phyloP scores from a whole-genome alignment of 2,113 vertebrate genomes.

The Microtus montanus region DNA sequence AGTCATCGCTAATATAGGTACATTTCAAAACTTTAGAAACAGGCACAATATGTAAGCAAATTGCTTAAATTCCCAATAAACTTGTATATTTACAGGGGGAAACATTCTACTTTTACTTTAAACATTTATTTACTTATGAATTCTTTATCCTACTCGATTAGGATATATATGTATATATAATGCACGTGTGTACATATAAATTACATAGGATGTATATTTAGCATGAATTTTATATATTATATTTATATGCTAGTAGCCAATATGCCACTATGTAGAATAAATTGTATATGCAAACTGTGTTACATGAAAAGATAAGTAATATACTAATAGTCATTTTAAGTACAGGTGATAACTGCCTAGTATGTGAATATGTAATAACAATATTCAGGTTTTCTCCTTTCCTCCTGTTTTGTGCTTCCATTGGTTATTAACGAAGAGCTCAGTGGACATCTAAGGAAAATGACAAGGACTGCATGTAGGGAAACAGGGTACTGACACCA shows the following conservation, averaged over 20 bases:
- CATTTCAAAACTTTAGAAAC: slow-evolving; percentile 71
- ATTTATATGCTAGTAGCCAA: slow-evolving; percentile 34
- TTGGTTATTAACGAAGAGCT: slow-evolving; percentile 22
- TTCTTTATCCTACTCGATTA: slow-evolving; percentile 38
- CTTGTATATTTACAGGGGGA: slow-evolving; percentile 54
- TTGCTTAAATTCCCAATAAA: slow-evolving; percentile 55
- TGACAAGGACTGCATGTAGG: not conserved
- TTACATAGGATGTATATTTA: not conserved
- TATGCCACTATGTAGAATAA: not conserved
- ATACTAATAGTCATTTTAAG: slow-evolving; percentile 3
- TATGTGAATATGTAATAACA: not conserved
- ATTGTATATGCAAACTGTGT: not conserved
- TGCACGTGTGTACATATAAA: not conserved
- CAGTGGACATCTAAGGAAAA: not conserved
- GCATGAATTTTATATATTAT: slow-evolving; percentile 31
- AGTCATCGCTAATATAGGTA: slow-evolving; percentile 66
- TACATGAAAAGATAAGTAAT: slow-evolving; percentile 25
- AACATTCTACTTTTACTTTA: slow-evolving; percentile 36
- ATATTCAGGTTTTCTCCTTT: slow-evolving; percentile 27
- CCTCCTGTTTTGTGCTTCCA: not conserved
- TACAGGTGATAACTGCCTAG: not conserved
- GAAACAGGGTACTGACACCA: not conserved
- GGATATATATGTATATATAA: not conserved
- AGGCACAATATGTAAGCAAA: slow-evolving; percentile 51
- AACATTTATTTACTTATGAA: slow-evolving; percentile 54